Conservation (phyloP, 1,140 invertebrate species). For the Araneus ventricosus region DNA sequence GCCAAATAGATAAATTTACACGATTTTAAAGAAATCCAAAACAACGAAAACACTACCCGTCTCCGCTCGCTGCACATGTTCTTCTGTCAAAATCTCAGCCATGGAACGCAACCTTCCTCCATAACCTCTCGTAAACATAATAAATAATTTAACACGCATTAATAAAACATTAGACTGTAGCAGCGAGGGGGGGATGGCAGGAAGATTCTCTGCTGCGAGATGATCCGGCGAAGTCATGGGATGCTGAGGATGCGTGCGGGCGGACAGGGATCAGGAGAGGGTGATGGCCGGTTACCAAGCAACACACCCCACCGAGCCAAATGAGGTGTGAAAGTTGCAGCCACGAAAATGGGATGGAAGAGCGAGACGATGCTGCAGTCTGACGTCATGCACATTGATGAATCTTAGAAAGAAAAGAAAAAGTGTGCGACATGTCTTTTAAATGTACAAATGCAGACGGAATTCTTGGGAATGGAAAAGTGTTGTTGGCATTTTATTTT, state of each 20-base stretch:
- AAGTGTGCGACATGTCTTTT: neutral
- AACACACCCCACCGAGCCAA: slow-evolving; percentile 60
- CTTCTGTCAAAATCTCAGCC: slow-evolving; percentile 34
- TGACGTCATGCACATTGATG: neutral
- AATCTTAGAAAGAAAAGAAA: neutral
- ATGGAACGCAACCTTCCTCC: slow-evolving; percentile 33
- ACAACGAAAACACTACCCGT: neutral
- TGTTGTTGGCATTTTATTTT: too few species aligned
- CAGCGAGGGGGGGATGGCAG: neutral
- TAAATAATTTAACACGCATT: slow-evolving; percentile 74
- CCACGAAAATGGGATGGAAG: slow-evolving; percentile 53
- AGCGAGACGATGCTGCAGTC: neutral
- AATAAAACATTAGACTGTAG: slow-evolving; percentile 71
- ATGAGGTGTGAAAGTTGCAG: slow-evolving; percentile 74
- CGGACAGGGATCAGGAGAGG: slow-evolving; percentile 66
- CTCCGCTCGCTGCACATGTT: neutral
- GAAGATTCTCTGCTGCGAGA: slow-evolving; percentile 12
- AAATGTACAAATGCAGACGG: neutral
- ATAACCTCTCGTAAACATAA: slow-evolving; percentile 57
- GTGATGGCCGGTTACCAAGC: slow-evolving; percentile 66
- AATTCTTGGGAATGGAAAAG: neutral
- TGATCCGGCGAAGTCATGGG: slow-evolving; percentile 29
- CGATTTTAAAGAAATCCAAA: neutral
- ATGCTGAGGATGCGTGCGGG: slow-evolving; percentile 46
- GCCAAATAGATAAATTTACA: neutral